A percentile compares a stretch with the other conserved stretches of the same genome.
phyloP scores from a whole-genome alignment of 2,888 invertebrate species.

The Thalpophila matura region DNA sequence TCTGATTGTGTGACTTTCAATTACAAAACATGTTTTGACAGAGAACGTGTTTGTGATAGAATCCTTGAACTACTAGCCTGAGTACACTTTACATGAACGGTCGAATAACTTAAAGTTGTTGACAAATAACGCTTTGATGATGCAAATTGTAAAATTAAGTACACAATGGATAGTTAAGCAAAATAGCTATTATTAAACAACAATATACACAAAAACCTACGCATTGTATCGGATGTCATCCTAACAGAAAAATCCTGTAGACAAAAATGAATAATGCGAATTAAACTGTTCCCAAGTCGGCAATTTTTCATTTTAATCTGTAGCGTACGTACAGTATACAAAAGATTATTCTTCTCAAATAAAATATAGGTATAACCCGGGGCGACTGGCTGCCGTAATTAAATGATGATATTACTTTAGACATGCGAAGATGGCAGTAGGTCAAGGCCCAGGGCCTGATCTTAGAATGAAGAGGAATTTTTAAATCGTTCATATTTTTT shows the following conservation, averaged over 20 bases:
- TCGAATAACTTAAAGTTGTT: slow-evolving; percentile 2
- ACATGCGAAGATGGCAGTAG: slow-evolving; percentile 33
- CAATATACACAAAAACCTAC: background rate
- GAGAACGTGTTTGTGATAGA: slow-evolving; percentile 37
- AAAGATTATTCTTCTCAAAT: slow-evolving; percentile 56
- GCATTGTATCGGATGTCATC: background rate
- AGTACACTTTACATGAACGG: slow-evolving; percentile 1
- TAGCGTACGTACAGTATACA: slow-evolving; percentile 56
- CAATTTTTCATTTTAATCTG: slow-evolving; percentile 57
- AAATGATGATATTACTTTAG: slow-evolving; percentile 40
- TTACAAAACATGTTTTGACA: slow-evolving; percentile 35
- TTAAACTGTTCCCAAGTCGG: slow-evolving; percentile 53
- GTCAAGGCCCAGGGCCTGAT: slow-evolving; percentile 33
- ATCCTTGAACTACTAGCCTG: slow-evolving; percentile 40
- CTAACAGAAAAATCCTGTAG: slow-evolving; percentile 20
- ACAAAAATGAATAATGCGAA: slow-evolving; percentile 55
- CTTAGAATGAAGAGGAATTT: slow-evolving; percentile 31
- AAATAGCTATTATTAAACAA: no score
- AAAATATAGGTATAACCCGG: slow-evolving; percentile 46
- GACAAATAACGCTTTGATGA: no score
- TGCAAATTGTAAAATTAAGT: no score
- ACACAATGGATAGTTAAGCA: no score
- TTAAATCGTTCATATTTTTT: slow-evolving; percentile 45
- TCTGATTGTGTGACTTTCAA: slow-evolving; percentile 29
- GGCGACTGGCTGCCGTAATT: slow-evolving; percentile 45